Evolutionary conservation across 2,113 vertebrate genomes (phyloP).

Genomic region (Sorex fumeus): DNA sequence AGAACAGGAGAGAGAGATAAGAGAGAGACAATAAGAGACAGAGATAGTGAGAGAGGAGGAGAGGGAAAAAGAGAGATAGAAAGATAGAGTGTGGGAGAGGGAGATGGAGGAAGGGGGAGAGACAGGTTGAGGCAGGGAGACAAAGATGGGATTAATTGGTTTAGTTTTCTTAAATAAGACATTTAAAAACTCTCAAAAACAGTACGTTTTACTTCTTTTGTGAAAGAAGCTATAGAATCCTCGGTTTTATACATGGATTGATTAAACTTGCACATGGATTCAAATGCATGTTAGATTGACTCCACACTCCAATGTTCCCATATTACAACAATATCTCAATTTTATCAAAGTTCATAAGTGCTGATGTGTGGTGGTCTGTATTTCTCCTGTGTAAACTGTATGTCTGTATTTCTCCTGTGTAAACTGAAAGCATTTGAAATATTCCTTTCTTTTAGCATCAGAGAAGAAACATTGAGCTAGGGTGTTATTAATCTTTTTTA

Average conservation of each 20-base stretch:
- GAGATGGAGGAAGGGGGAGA: background rate
- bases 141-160: background rate
- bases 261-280: background rate
- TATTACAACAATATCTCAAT: background rate
- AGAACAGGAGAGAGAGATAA: background rate
- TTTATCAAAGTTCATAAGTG: background rate
- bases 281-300: background rate
- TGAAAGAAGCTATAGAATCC: background rate
- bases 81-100: background rate
- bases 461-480: background rate
- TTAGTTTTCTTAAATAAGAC: conserved; percentile 28
- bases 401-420: background rate
- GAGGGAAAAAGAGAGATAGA: too few species aligned
- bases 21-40: background rate
- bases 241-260: background rate
- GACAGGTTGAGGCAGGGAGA: background rate
- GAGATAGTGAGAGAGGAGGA: too few species aligned
- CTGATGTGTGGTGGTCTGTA: background rate
- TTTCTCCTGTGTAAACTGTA: background rate
- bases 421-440: background rate
- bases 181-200: conserved; percentile 48
- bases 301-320: background rate
- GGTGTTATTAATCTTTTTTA: background rate
- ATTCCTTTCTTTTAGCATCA: background rate
- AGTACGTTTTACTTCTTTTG: conserved; percentile 3